A percentile compares a stretch with the other conserved stretches of the same genome.
These are phyloP conservation scores for Polietes domitor DNA, from an alignment of 2,888 invertebrate species.

Conservation along the genomic window DNA sequence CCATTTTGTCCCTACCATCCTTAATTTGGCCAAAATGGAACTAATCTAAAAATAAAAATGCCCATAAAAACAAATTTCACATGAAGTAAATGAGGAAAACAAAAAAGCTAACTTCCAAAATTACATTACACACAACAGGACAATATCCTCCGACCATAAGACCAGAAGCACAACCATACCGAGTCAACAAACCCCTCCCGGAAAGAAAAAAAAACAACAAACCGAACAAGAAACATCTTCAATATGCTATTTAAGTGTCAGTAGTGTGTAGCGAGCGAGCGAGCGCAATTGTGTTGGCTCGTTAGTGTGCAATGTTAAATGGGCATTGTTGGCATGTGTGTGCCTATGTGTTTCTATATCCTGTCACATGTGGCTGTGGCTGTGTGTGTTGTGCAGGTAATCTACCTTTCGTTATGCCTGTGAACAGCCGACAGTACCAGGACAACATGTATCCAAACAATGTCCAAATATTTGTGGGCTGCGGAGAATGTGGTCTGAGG, in stretches of 20 bases:
- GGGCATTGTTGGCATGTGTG: neutral
- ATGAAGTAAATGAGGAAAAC: neutral
- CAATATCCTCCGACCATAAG: too few relatives aligned
- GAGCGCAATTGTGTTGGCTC: neutral
- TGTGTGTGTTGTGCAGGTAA: constrained; percentile 44
- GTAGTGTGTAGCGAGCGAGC: too few relatives aligned
- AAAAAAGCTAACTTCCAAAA: neutral
- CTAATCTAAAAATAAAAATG: constrained; percentile 18
- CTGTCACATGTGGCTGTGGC: too few relatives aligned
- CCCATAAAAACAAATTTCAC: constrained; percentile 3
- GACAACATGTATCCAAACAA: neutral
- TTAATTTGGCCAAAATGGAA: constrained; percentile 1
- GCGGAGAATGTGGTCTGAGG: neutral
- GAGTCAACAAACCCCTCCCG: neutral
- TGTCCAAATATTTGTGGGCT: neutral
- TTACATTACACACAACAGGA: neutral
- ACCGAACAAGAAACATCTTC: neutral
- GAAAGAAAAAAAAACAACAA: too few relatives aligned
- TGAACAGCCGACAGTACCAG: neutral
- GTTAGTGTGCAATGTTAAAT: neutral
- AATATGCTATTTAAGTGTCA: constrained; percentile 5
- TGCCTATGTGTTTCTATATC: constrained; percentile 7
- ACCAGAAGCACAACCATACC: too few relatives aligned
- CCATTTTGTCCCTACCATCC: neutral
- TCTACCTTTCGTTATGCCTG: constrained; percentile 37